Base-by-base conservation (phyloP, 1,140 invertebrate genomes). In the Procambarus virginalis region DNA sequence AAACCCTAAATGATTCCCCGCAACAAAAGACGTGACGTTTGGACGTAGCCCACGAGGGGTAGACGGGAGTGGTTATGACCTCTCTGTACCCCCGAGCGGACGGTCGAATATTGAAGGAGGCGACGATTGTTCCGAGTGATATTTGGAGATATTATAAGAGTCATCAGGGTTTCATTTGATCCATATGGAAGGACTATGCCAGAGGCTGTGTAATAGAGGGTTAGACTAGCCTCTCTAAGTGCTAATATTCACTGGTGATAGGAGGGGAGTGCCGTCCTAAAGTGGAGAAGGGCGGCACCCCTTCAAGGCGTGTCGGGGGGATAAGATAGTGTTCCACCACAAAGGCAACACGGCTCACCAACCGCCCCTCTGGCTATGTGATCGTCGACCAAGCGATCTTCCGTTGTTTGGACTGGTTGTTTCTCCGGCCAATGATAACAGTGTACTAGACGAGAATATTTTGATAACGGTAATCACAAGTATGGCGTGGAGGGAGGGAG, bases 381-480 rank as follows among this genome's bases (percentile, higher is more conserved):
- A 60, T 12, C 17, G 5, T 81, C 51, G 34, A 34, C 49, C 22
- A 34, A 55, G 12, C 22, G 12, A 34, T 8, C 14, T 49, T 45
- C n/a, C 4, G 12, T 48, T 22, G 14, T 9, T 60, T 34, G 51
- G 20, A 1, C 3, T 12, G n/a, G n/a, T 22, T 81, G n/a, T 10
- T 3, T 34, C 46, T n/a, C 9, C 14, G 79, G 51, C 9, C 10
- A 34, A 1, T 22, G 17, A 81, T 45, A 60, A 81, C 10, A 46
- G 51, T 34, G 79, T 60, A 81, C 20, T 14, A 14, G n/a, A 14
- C 48, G n/a, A 51, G 79, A 81, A 60, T 81, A 55, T 81, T 81
- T 49, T 81, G 79, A 81, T 81, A 81, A 81, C 79, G n/a, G 79
- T 81, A 81, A 81, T 81, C 79, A 81, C n/a, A n/a, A 34, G 34